These are phyloP conservation scores for Harpalus rufipes DNA, from an alignment of 2,888 invertebrate species.

Conservation along the genomic window DNA sequence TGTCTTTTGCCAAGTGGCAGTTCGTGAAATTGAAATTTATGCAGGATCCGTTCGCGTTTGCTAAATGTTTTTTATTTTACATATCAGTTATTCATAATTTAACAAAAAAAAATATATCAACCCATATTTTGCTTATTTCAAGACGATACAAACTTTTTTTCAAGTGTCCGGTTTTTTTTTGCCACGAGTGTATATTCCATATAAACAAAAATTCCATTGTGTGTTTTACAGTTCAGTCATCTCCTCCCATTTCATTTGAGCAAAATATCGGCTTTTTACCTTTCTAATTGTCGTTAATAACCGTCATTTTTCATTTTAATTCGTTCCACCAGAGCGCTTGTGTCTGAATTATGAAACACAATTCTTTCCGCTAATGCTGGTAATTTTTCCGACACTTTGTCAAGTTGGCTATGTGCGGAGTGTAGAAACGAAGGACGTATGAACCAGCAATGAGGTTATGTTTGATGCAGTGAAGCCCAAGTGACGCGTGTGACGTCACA, in stretches of 20 bases:
- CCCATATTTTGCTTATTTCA: too few species aligned
- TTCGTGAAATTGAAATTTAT: too few species aligned
- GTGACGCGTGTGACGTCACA: slow-evolving; percentile 31
- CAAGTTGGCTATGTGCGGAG: not conserved
- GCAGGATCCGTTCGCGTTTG: too few species aligned
- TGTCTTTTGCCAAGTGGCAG: too few species aligned
- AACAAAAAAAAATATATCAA: too few species aligned
- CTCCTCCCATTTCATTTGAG: not conserved
- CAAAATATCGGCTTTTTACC: slow-evolving; percentile 58
- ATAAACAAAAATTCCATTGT: not conserved
- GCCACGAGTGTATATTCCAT: too few species aligned
- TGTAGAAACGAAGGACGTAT: not conserved
- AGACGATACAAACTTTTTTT: too few species aligned
- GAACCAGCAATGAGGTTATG: slow-evolving; percentile 28
- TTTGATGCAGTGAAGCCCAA: slow-evolving; percentile 34
- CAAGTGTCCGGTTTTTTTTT: too few species aligned
- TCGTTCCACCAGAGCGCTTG: slow-evolving; percentile 29
- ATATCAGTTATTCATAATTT: too few species aligned
- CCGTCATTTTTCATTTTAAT: slow-evolving; percentile 58
- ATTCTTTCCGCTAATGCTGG: slow-evolving; percentile 58
- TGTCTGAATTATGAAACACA: slow-evolving; percentile 58
- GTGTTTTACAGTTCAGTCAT: not conserved
- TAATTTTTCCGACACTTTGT: slow-evolving; percentile 58
- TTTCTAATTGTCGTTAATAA: slow-evolving; percentile 57
- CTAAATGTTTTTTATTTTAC: too few species aligned